Evolutionary conservation across 2,113 vertebrate species (phyloP).

Genomic region (Dipodomys spectabilis): DNA sequence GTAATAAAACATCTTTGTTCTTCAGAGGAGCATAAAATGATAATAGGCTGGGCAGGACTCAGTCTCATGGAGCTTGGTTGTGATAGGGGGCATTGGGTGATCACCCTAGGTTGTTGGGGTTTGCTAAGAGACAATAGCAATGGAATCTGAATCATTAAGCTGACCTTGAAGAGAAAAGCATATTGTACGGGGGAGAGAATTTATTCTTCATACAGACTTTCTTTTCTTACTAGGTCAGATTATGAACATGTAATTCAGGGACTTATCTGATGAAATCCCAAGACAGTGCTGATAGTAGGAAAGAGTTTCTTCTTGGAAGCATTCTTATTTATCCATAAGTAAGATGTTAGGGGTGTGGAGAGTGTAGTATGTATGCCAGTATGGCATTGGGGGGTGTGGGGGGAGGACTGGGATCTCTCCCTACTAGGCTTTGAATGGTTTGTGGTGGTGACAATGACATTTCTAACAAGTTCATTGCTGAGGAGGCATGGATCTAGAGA

Average conservation of each 20-base stretch:
- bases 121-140: neutral
- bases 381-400: neutral
- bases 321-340: neutral
- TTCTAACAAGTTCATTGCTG: neutral
- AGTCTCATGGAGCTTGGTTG: neutral
- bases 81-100: neutral
- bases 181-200: neutral
- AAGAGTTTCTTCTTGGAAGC: neutral
- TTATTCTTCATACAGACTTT: neutral
- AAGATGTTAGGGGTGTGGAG: neutral
- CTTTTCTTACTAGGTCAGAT: neutral
- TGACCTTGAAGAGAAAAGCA: neutral
- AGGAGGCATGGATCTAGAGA: neutral
- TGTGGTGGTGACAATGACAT: neutral
- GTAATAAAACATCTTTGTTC: constrained; percentile 56
- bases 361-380: neutral
- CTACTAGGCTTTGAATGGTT: neutral
- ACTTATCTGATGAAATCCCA: neutral
- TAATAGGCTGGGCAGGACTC: constrained; percentile 2
- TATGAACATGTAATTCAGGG: neutral
- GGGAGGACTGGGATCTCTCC: neutral
- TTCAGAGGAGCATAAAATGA: constrained; percentile 30
- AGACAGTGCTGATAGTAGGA: neutral
- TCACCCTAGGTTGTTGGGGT: neutral
- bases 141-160: neutral